These are phyloP conservation scores for Ctenicera cuprea DNA, from an alignment of 2,888 invertebrate genomes.

Conservation along the genomic window DNA sequence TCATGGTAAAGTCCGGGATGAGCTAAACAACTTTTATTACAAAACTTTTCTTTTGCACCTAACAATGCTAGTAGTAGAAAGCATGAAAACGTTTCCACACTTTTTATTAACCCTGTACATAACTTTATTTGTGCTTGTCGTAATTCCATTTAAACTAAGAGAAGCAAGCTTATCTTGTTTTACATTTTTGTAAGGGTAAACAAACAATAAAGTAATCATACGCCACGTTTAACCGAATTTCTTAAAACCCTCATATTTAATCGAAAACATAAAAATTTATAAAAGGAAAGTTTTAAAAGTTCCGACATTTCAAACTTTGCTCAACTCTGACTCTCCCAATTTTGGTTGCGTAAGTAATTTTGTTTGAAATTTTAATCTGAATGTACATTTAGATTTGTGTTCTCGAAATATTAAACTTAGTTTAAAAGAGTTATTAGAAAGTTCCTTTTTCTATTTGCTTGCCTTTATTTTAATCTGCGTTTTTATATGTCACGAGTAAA, in stretches of 20 bases:
- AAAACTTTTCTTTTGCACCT: no score
- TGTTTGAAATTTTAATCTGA: conserved; percentile 24
- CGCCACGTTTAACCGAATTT: background rate
- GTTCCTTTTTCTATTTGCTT: background rate
- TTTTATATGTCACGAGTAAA: background rate
- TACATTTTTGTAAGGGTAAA: background rate
- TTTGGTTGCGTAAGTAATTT: conserved; percentile 24
- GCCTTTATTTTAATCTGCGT: background rate
- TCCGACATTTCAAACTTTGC: conserved; percentile 16
- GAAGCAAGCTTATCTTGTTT: background rate
- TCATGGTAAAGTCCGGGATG: no score
- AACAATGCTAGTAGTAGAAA: no score
- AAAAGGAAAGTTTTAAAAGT: conserved; percentile 16
- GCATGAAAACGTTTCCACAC: no score
- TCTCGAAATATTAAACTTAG: background rate
- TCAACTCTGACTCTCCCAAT: no score
- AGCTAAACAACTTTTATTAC: no score
- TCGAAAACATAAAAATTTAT: conserved; percentile 7
- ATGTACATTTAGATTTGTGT: conserved; percentile 13
- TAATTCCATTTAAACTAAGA: no score
- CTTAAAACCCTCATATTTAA: background rate
- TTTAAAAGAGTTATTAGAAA: background rate
- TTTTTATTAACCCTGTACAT: no score
- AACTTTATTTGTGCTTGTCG: no score
- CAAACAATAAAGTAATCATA: conserved; percentile 16